These are phyloP conservation scores for Hypercompe scribonia DNA, from an alignment of 2,888 invertebrate genomes.

Conservation along the genomic window DNA sequence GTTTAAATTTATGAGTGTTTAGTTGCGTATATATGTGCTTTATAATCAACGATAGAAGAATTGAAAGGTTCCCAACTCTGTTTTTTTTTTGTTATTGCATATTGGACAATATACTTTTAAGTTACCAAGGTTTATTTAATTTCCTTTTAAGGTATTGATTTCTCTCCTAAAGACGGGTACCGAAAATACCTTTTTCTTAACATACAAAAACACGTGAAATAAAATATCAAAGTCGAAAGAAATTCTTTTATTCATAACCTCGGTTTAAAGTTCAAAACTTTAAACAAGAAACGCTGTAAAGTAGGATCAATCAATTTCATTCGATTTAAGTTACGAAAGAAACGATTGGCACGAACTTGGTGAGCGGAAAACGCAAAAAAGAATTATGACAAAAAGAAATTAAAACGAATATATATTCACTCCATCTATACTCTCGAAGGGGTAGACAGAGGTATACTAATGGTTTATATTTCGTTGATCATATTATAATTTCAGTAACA, in stretches of 20 bases:
- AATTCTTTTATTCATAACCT: constrained; percentile 63
- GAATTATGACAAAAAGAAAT: neutral
- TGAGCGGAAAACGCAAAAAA: constrained; percentile 18
- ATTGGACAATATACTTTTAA: neutral
- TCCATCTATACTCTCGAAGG: neutral
- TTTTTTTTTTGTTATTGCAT: neutral
- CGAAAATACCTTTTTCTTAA: constrained; percentile 25
- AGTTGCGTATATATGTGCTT: neutral
- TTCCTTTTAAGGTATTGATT: neutral
- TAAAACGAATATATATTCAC: neutral
- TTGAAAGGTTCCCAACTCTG: neutral
- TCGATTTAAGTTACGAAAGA: constrained; percentile 56
- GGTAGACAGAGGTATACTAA: too few relatives aligned
- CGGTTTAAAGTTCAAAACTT: constrained; percentile 50
- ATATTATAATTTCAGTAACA: too few relatives aligned
- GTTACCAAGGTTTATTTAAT: neutral
- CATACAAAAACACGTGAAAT: constrained; percentile 26
- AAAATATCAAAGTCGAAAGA: constrained; percentile 43
- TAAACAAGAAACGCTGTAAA: constrained; percentile 49
- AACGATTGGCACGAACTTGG: constrained; percentile 35
- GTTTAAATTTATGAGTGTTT: neutral
- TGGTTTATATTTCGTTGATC: too few relatives aligned
- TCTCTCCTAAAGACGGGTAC: neutral
- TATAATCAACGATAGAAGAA: neutral
- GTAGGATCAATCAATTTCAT: constrained; percentile 69